Evolutionary conservation across 2,113 vertebrate genomes (phyloP), one percentile per base, ranked within the genome.

Genomic region (Halichoeres trimaculatus): DNA sequence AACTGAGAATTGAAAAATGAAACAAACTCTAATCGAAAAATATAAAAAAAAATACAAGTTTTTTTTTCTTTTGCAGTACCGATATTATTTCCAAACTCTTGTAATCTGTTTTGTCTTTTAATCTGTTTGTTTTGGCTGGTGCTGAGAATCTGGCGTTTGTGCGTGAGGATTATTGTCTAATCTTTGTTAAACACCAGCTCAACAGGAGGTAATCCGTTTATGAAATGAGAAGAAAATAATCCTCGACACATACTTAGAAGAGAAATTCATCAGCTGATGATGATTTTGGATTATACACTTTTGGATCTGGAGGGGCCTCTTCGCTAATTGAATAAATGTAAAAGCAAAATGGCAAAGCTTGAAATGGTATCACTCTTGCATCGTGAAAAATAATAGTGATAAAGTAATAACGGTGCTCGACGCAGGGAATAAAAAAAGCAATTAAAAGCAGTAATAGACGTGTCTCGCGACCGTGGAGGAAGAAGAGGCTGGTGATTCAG

Each of bases 401-500:
- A 50, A 61, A 69, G 13, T 56, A 83, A 90, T 80, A 67, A 58
- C 12, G 22, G 55, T 66, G 50, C 55, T 75, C 67, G 53, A 83
- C 76, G 48, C n/a, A n/a, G 1, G 2, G 35, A 74, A 47, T 53
- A 63, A 78, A 83, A 70, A 64, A 61, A 41, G 41, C 26, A 74
- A 85, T 77, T 79, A 78, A 82, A 88, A 82, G n/a, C 72, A 74
- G 24, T 77, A 74, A 67, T 3, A n/a, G 72, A 73, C 23, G 51
- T 26, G 58, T 62, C 48, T 60, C 63, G 13, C 20, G 74, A 53
- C 63, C 59, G 17, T 76, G 45, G 71, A 78, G 53, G 76, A 76
- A 73, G 66, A 83, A 71, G 70, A 81, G 78, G 80, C 76, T 69
- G 71, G 16, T 58, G 79, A 89, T 87, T 87, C 78, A 87, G 56